Percentiles rank a stretch among this genome's conserved stretches.
These are phyloP conservation scores for Osmerus eperlanus DNA, from an alignment of 2,113 vertebrate species.

Conservation along the genomic window DNA sequence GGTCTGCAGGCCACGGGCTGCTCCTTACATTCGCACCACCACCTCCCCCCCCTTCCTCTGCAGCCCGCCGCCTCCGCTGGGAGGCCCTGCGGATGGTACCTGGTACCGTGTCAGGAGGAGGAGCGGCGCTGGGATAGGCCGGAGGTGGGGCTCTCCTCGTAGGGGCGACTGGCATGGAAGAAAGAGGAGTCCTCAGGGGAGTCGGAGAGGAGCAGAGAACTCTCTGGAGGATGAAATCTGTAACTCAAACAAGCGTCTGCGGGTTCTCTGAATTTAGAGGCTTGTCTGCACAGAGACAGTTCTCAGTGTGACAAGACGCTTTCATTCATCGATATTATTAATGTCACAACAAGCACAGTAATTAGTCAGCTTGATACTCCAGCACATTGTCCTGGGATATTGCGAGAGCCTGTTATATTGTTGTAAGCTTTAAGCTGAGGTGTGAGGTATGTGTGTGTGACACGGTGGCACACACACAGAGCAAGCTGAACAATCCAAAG, in stretches of 20 bases:
- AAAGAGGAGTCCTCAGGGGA: not conserved
- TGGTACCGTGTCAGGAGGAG: not conserved
- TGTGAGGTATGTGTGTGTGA: not conserved
- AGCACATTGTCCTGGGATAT: too few species aligned
- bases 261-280: too few species aligned
- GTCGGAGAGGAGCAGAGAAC: not conserved
- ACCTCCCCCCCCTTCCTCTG: not conserved
- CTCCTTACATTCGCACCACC: not conserved
- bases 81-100: not conserved
- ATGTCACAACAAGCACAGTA: not conserved
- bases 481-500: not conserved
- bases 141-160: not conserved
- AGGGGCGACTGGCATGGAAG: not conserved
- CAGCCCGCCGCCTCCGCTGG: not conserved
- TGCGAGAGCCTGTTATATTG: not conserved
- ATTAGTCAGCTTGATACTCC: too few species aligned
- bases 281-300: too few species aligned
- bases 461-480: not conserved
- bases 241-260: not conserved
- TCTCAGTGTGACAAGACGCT: too few species aligned
- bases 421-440: not conserved
- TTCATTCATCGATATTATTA: not conserved
- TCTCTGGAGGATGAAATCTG: not conserved
- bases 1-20: not conserved
- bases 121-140: not conserved